Base-by-base conservation (phyloP, 1,140 invertebrate species). In the Drosophila navojoa region DNA sequence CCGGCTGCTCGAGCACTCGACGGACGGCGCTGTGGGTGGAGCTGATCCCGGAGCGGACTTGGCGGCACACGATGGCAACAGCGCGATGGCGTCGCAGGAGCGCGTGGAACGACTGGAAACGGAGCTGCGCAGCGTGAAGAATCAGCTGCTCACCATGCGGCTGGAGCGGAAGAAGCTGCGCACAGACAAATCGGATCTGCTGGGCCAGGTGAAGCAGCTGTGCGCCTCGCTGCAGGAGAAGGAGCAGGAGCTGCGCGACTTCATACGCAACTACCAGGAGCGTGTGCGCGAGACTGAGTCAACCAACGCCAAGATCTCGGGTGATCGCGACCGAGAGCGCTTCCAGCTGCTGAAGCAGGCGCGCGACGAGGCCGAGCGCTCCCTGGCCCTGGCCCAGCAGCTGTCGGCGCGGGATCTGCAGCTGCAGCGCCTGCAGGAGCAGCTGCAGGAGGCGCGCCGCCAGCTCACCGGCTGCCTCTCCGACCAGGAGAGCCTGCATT, bases 141-240 rank as follows among this genome's bases (percentile, higher is more conserved):
- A 94, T 67, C 84, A 91, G 62, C 62, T 92, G 92, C 62, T 94
- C 94, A 95, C 96, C 32, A 93, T 98, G 90, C 97, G 98, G 92
- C 95, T 96, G 53, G 98, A 98, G 92, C 94, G 97, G 52, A 98
- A 98, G 92, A 94, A 97, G 57, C 93, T 99, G 79, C 98, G 98
- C 92, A 96, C 97, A 13, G 97, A 98, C 92, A 98, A 98, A 93
- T 97, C 97, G 91, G 97, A 99, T 93, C 94, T 99, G 16, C 93
- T 98, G 70, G 97, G 97, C 89, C 97, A 99, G 93, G 98, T 98
- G 95, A 98, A 98, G 92, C 97, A 98, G 82, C 94, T 99, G 11
- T 99, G 98, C 91, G 95, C 95, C 64, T 98, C 97, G 13, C 93
- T 99, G 57, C 97, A 98, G 92, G 97, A 98, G 85, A 98, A 98